phyloP scores from a whole-genome alignment of 1,140 invertebrate species.

The Delia radicum region DNA sequence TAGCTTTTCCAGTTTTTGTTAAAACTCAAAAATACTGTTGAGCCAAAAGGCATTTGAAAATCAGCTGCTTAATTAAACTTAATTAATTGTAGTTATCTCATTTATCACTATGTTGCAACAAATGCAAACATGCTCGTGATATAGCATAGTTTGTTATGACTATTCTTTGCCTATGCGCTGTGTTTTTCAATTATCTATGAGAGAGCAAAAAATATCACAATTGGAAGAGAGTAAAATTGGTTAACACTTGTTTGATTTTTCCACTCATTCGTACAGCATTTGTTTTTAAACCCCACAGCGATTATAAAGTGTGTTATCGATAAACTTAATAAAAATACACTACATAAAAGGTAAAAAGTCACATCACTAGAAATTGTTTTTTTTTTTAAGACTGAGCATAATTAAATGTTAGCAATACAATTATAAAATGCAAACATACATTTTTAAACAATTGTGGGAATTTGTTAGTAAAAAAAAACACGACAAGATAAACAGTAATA shows the following conservation, averaged over 20 bases:
- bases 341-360: neutral
- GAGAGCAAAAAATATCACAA: neutral
- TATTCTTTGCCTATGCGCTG: neutral
- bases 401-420: neutral
- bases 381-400: neutral
- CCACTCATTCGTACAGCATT: too few species aligned
- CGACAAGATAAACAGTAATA: neutral
- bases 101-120: neutral
- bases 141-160: neutral
- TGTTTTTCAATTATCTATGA: neutral
- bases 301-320: neutral
- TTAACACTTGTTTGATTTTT: constrained; percentile 5
- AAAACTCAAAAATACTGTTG: too few species aligned
- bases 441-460: constrained; percentile 1
- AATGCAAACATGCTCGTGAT: neutral
- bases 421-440: neutral
- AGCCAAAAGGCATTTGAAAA: too few species aligned
- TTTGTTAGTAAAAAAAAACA: neutral
- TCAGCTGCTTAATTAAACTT: neutral
- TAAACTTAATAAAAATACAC: neutral
- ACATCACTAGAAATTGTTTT: neutral
- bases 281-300: neutral
- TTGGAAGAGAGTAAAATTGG: neutral
- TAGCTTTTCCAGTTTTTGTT: too few species aligned
- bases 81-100: neutral